phyloP scores from a whole-genome alignment of 2,888 invertebrate genomes.

The Callosobruchus maculatus region DNA sequence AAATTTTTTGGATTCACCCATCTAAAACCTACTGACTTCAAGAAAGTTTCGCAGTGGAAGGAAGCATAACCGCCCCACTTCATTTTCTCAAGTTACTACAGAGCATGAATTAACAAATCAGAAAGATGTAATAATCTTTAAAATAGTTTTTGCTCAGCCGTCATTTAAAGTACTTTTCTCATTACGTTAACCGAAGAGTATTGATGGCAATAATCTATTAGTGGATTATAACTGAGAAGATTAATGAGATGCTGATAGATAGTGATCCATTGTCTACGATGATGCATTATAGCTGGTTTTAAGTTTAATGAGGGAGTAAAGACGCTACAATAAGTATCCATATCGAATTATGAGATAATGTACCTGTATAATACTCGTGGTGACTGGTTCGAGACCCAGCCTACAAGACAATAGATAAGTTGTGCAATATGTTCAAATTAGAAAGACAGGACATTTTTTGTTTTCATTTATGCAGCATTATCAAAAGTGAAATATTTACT shows the following conservation, averaged over 20 bases:
- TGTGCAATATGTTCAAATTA: background rate
- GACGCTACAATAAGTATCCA: background rate
- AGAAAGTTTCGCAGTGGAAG: no score
- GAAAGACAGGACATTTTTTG: no score
- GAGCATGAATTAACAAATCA: no score
- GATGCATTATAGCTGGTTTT: background rate
- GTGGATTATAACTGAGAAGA: background rate
- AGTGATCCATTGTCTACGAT: background rate
- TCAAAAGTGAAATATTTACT: no score
- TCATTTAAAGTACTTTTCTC: background rate
- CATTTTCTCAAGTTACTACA: no score
- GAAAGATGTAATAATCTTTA: no score
- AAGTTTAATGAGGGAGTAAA: background rate
- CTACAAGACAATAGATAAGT: background rate
- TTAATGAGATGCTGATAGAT: background rate
- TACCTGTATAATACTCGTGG: background rate
- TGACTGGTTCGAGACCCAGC: background rate
- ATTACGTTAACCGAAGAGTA: background rate
- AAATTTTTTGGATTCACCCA: no score
- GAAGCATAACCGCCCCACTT: no score
- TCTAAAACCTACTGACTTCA: no score
- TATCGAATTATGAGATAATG: background rate
- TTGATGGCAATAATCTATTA: background rate
- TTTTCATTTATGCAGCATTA: no score
- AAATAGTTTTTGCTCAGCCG: no score